Percentiles rank a stretch among this genome's conserved stretches.
Evolutionary conservation across 2,113 vertebrate species (phyloP).

Genomic region (Sardina pilchardus): DNA sequence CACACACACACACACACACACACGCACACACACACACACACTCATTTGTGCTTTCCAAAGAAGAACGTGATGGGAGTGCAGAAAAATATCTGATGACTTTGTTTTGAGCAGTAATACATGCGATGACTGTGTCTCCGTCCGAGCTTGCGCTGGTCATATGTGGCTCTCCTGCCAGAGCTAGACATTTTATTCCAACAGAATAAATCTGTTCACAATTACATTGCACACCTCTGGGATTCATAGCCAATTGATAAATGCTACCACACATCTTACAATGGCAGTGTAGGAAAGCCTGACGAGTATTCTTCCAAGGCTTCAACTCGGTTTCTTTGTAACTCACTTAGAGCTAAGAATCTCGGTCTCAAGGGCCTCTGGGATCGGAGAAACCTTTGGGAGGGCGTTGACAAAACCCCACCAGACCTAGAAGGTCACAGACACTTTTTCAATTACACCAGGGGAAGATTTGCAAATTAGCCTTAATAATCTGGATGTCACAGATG

Average conservation of each 20-base stretch:
- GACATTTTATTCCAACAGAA: background rate
- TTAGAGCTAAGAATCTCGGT: background rate
- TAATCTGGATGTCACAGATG: conserved; percentile 32
- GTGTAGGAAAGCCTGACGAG: background rate
- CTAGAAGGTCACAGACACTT: background rate
- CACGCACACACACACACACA: background rate
- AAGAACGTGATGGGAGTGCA: background rate
- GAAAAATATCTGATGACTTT: background rate
- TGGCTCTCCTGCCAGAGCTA: background rate
- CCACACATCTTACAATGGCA: background rate
- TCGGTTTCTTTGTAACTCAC: background rate
- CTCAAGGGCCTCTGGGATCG: background rate
- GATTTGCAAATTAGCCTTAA: conserved; percentile 44
- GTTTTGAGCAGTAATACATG: background rate
- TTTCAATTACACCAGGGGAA: conserved; percentile 35
- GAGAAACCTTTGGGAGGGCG: background rate
- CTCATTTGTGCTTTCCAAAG: background rate
- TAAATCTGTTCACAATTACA: conserved; percentile 4
- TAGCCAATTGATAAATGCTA: background rate
- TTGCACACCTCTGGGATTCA: background rate
- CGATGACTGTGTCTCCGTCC: background rate
- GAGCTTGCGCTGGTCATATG: background rate
- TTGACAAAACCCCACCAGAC: background rate
- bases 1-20: background rate
- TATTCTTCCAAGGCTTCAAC: background rate